Percentiles rank a stretch among this genome's conserved stretches.
phyloP scores from a whole-genome alignment of 23 tunicate species.

The Aplidium turbinatum region DNA sequence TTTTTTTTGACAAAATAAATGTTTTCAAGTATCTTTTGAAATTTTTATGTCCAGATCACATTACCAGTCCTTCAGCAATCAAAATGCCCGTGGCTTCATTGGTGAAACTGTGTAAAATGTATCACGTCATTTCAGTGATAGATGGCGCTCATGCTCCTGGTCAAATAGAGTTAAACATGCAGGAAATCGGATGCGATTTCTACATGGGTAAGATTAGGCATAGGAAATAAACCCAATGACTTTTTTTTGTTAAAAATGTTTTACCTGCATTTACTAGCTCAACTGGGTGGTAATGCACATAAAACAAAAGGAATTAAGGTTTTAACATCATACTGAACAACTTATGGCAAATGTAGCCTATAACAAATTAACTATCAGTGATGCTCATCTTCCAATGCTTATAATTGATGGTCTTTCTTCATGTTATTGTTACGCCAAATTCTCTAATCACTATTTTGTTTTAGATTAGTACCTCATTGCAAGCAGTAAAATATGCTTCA shows the following conservation, averaged over 20 bases:
- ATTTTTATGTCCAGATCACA: conserved; percentile 67
- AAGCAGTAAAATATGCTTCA: too few relatives aligned
- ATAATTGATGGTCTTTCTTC: too few relatives aligned
- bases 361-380: too few relatives aligned
- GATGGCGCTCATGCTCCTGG: conserved; percentile 99
- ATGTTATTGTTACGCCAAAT: too few relatives aligned
- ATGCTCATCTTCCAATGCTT: too few relatives aligned
- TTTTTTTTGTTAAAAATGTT: neutral
- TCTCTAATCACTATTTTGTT: too few relatives aligned
- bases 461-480: too few relatives aligned
- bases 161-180: conserved; percentile 67
- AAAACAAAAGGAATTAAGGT: too few relatives aligned
- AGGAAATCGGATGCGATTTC: conserved; percentile 71
- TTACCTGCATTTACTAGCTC: too few relatives aligned
- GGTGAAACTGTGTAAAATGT: conserved; percentile 32
- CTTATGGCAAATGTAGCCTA: too few relatives aligned
- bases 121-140: conserved; percentile 45
- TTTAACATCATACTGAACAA: too few relatives aligned
- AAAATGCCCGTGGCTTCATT: conserved; percentile 63
- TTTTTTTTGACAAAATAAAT: neutral
- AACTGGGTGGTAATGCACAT: too few relatives aligned
- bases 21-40: neutral
- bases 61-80: conserved; percentile 85
- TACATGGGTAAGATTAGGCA: conserved; percentile 54
- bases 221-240: neutral